Base-by-base conservation (phyloP, 2,888 invertebrate species). In the Bedellia somnulentella region DNA sequence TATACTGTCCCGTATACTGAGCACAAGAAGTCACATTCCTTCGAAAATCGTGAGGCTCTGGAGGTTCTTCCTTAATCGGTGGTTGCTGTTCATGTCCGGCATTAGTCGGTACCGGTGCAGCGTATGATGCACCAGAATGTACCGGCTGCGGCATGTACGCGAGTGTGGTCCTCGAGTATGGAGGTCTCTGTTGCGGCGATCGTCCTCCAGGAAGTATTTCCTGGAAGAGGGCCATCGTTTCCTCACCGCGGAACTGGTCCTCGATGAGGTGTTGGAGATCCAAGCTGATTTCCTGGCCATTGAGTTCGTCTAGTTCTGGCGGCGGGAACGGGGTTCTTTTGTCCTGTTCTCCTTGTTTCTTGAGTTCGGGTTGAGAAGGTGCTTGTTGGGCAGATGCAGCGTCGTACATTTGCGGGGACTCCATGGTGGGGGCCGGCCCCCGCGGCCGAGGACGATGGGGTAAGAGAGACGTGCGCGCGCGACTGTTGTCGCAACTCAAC, bases 101-200 rank as follows among this genome's bases (percentile, higher is more conserved):
- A 29, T 52, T 67, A 1, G 67, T 48, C 44, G 81, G 83, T 3
- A 71, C 71, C 9, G 82, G 82, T 15, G 79, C 64, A 11, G 60
- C 76, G 36, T 66, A 73, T 3, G 85, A 83, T 5, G 84, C 84
- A 6, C 87, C 87, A 36, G 86, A 89, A 58, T 92, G 91, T 3
- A 93, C 92, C 12, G 92, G 90, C 61, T 93, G 93, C 1, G 93
- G 93, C 90, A 93, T 92, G 50, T 93, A 93, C 11, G 91, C 89
- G 34, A 93, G 59, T 1, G 89, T 87, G 14, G 87, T 87, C 36
- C 89, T 66, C 2, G 86, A 83, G 46, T 80, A 83, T 37, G 46
- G 48, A 29, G 48, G 49, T 41, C 56, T 55, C 39, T 38, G 67
- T 41, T 73, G 67, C 9, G 75, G 75, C n/a, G 73, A 71, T 27